A percentile compares a stretch with the other conserved stretches of the same genome.
Conservation (phyloP, 1,140 invertebrate genomes). For the Sweltsa coloradensis region DNA sequence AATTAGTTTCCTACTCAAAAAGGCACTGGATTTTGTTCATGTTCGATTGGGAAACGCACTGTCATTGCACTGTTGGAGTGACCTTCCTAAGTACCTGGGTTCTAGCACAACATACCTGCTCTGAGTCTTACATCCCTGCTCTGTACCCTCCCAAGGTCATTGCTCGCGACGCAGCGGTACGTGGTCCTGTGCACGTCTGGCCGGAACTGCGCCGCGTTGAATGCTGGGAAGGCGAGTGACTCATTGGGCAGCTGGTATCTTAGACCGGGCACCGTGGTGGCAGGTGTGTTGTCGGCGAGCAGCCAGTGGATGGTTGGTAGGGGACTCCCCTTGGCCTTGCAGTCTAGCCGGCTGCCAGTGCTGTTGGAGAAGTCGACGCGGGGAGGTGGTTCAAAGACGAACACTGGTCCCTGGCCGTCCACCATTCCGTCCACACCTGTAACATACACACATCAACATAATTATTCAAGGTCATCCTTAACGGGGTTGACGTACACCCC, state of each 20-base stretch:
- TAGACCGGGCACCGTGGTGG: constrained; percentile 26
- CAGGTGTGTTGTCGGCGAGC: constrained; percentile 24
- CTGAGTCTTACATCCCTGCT: constrained; percentile 49
- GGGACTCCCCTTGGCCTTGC: constrained; percentile 28
- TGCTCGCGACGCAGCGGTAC: constrained; percentile 34
- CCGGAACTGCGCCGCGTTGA: constrained; percentile 29
- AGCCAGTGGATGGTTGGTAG: constrained; percentile 26
- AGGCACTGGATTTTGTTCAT: too few relatives aligned
- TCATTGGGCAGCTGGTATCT: constrained; percentile 27
- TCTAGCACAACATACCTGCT: constrained; percentile 46
- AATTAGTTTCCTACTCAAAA: too few relatives aligned
- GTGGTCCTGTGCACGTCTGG: constrained; percentile 32
- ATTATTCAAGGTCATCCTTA: too few relatives aligned
- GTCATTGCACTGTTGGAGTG: too few relatives aligned
- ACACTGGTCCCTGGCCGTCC: constrained; percentile 27
- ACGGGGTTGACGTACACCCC: too few relatives aligned
- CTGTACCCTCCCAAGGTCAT: constrained; percentile 22
- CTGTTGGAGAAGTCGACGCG: constrained; percentile 30
- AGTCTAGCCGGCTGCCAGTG: constrained; percentile 26
- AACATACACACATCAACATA: too few relatives aligned
- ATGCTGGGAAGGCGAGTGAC: constrained; percentile 32
- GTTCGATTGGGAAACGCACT: too few relatives aligned
- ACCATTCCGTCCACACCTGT: constrained; percentile 12
- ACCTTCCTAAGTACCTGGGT: too few relatives aligned
- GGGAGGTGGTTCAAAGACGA: constrained; percentile 28